Percentiles rank a stretch among this genome's conserved stretches.
These are phyloP conservation scores for Syngnathoides biaculeatus DNA, from an alignment of 2,113 vertebrate genomes.

Conservation along the genomic window DNA sequence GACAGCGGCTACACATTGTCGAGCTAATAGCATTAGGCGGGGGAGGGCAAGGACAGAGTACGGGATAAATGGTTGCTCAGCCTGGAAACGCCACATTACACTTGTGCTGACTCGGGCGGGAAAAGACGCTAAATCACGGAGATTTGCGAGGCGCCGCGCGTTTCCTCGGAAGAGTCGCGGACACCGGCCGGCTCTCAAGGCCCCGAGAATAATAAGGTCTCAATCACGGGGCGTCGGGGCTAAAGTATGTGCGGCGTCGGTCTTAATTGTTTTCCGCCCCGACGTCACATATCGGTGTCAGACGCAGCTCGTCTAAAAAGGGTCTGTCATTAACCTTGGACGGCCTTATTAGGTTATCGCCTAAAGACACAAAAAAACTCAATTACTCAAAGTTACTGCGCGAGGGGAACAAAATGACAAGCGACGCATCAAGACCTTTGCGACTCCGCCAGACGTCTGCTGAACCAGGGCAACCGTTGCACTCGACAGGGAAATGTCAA, in stretches of 20 bases:
- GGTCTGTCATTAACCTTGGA: conserved; percentile 78
- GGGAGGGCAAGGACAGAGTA: conserved; percentile 1
- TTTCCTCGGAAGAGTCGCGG: conserved; percentile 56
- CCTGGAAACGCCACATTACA: conserved; percentile 63
- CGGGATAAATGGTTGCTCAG: conserved; percentile 62
- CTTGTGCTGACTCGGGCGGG: conserved; percentile 71
- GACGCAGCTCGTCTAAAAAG: conserved; percentile 71
- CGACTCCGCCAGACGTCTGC: conserved; percentile 50
- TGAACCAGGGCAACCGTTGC: conserved; percentile 49
- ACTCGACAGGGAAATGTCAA: no score
- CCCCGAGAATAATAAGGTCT: neutral
- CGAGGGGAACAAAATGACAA: conserved; percentile 39
- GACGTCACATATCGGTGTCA: conserved; percentile 65
- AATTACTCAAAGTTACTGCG: conserved; percentile 69
- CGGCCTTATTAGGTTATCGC: conserved; percentile 79
- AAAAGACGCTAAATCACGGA: conserved; percentile 66
- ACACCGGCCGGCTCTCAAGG: neutral
- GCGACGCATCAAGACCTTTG: conserved; percentile 50
- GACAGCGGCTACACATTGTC: conserved; percentile 67
- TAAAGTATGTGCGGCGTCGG: conserved; percentile 42
- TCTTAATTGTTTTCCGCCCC: conserved; percentile 57
- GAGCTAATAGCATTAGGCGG: conserved; percentile 63
- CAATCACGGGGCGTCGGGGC: conserved; percentile 47
- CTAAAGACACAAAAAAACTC: conserved; percentile 71
- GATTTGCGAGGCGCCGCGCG: conserved; percentile 59